phyloP scores from a whole-genome alignment of 1,140 invertebrate species.

The Globodera rostochiensis region DNA sequence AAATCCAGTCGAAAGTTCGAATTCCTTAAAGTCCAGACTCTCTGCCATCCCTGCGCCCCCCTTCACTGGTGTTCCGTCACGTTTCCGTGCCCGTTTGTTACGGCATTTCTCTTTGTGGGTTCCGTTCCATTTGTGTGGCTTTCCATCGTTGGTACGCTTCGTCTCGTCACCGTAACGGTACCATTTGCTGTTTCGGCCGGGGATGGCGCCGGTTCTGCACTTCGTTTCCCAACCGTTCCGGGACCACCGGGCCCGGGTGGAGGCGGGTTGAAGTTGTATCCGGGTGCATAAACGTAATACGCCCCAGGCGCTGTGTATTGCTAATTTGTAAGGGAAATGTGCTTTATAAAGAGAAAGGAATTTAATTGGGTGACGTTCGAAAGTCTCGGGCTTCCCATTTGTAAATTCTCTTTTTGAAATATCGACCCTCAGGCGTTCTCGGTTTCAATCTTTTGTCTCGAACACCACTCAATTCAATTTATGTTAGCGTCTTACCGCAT shows the following conservation, averaged over 20 bases:
- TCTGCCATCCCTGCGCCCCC: too few species aligned
- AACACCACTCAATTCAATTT: neutral
- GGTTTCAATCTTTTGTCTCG: too few species aligned
- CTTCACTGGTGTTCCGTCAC: neutral
- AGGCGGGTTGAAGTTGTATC: conserved; percentile 29
- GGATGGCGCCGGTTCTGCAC: neutral
- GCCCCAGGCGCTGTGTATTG: conserved; percentile 27
- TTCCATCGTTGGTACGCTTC: neutral
- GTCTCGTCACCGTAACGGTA: neutral
- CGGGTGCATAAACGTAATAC: conserved; percentile 27
- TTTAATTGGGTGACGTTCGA: too few species aligned
- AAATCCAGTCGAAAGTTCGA: too few species aligned
- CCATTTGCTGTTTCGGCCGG: neutral
- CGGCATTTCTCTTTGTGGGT: neutral
- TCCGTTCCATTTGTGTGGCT: neutral
- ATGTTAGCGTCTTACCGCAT: neutral
- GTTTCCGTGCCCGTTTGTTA: neutral
- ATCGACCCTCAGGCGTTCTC: too few species aligned
- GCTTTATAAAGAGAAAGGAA: neutral
- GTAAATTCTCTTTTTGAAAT: too few species aligned
- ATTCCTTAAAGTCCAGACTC: too few species aligned
- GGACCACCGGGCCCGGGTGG: neutral
- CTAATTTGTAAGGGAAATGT: neutral
- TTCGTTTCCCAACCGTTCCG: neutral
- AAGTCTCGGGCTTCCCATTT: too few species aligned